Conservation (phyloP, 2,113 vertebrate species). For the Gulo gulo region DNA sequence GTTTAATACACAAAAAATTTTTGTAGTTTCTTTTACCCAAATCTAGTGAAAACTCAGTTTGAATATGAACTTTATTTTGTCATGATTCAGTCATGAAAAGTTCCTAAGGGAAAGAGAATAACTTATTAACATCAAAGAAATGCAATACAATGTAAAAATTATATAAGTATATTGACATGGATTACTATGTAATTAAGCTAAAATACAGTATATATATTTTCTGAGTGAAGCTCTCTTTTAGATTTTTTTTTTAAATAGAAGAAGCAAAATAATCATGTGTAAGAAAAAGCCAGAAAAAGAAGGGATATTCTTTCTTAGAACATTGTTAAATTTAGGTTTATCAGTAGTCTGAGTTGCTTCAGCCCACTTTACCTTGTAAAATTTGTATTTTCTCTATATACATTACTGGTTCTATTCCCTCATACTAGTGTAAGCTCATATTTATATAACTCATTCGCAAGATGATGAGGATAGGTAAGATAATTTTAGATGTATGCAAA, state of each 20-base stretch:
- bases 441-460: background rate
- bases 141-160: background rate
- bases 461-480: background rate
- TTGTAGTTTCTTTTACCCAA: background rate
- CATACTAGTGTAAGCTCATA: background rate
- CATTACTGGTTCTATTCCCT: background rate
- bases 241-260: background rate
- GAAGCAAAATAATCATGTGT: background rate
- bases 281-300: background rate
- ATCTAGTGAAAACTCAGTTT: background rate
- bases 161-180: background rate
- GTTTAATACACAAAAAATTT: background rate
- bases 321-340: slow-evolving; percentile 21
- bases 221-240: background rate
- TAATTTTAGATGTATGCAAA: background rate
- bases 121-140: background rate
- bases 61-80: background rate
- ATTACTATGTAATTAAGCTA: background rate
- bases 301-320: background rate
- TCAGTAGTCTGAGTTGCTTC: background rate
- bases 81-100: slow-evolving; percentile 27
- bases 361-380: background rate
- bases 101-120: background rate
- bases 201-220: background rate
- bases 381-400: background rate